Base-by-base conservation (phyloP, 2,113 vertebrate species). In the Eublepharis macularius region DNA sequence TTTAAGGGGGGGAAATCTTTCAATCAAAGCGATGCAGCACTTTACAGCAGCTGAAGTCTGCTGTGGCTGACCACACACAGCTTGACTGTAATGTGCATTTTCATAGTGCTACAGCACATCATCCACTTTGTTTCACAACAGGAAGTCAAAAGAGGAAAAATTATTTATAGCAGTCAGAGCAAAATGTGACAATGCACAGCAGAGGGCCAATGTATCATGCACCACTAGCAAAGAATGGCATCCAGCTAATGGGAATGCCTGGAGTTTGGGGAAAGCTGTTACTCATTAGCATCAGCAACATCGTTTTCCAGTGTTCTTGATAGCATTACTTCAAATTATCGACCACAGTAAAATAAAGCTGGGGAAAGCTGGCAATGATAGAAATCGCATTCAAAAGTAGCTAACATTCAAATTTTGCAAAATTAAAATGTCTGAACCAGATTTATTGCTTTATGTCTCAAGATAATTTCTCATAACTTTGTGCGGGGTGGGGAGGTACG, bases 151-250 rank as follows among this genome's bases (percentile, higher is more conserved):
- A 0, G 0, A 90, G 68, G 49, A 57, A 82, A 29, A 90, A 73
- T 83, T 94, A 92, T 94, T 92, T 92, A 87, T 74, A 91, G 89
- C 92, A 87, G 26, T 49, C 66, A 6, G 29, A 83, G 83, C 72
- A 94, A 77, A 94, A 95, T 83, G 26, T 81, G 81, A 1, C 81
- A 95, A 93, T 77, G 88, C 57, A 86, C 1, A 89, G 80, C n/a
- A 93, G 45, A 69, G 86, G 45, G 80, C 83, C 63, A 75, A 24
- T 91, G 86, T 83, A 90, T 90, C 43, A 75, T 0, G 81, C 19
- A 43, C 26, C 1, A 29, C 49, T 69, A 39, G 29, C 26, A 63
- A 76, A 60, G 41, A 66, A 70, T 36, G 13, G 88, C 84, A 77
- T 10, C 24, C 21, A 82, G 39, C 84, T 86, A 72, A 70, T 0